phyloP scores from a whole-genome alignment of 2,113 vertebrate genomes.

The Phylloscopus whistleri region DNA sequence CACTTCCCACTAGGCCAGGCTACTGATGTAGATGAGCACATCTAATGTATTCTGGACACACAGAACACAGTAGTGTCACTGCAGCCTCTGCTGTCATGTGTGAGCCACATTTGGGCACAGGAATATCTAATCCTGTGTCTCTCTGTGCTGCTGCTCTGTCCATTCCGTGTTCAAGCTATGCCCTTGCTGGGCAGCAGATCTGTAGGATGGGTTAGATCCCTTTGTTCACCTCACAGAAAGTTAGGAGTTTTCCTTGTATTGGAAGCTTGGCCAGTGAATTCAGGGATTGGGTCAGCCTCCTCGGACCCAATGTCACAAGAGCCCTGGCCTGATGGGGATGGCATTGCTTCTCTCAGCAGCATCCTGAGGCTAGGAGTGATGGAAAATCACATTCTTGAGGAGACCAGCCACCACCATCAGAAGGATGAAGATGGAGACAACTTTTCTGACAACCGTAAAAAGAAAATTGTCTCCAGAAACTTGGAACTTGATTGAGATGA shows the following conservation, averaged over 20 bases:
- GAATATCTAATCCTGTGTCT: neutral
- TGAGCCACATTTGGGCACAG: neutral
- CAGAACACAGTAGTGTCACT: neutral
- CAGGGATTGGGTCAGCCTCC: neutral
- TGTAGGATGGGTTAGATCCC: neutral
- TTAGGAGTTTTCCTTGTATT: neutral
- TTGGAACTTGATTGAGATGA: neutral
- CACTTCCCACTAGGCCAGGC: neutral
- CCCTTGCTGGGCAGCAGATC: neutral
- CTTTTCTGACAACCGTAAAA: neutral
- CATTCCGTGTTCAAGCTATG: rapidly evolving
- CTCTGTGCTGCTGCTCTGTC: neutral
- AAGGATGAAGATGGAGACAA: neutral
- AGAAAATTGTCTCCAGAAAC: neutral
- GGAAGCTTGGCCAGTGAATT: neutral
- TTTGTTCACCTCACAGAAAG: neutral
- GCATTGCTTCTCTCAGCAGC: neutral
- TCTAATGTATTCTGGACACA: neutral
- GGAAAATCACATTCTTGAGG: neutral
- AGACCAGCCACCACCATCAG: neutral
- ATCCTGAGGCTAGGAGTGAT: neutral
- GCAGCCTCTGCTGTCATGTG: neutral
- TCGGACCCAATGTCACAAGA: neutral
- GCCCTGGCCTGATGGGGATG: neutral
- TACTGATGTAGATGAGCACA: neutral